These are phyloP conservation scores for Phataginus tricuspis DNA, from an alignment of 2,797 vertebrate species.

Conservation along the genomic window DNA sequence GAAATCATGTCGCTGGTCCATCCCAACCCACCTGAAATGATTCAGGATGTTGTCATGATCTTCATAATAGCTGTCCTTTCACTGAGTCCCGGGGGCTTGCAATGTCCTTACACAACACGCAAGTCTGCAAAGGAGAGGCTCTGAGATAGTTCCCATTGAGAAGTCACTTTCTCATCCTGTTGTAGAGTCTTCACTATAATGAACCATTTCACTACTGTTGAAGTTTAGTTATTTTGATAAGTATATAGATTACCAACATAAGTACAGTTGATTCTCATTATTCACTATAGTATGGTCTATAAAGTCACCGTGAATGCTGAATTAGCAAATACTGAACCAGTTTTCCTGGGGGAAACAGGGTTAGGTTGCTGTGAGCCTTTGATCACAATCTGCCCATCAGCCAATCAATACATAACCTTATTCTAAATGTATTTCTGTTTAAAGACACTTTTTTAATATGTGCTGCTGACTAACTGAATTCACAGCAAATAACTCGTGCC, in stretches of 20 bases:
- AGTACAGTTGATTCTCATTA: not conserved
- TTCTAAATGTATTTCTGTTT: not conserved
- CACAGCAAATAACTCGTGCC: not conserved
- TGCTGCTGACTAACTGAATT: not conserved
- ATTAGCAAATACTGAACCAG: not conserved
- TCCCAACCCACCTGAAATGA: not conserved
- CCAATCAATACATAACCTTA: not conserved
- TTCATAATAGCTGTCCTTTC: not conserved
- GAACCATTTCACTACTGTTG: not conserved
- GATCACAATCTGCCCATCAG: not conserved
- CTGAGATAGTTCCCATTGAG: rapidly evolving
- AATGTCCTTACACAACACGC: not conserved
- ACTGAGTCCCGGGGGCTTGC: not conserved
- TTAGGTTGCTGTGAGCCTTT: not conserved
- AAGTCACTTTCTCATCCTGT: not conserved
- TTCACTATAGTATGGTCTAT: not conserved
- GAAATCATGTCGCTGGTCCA: not conserved
- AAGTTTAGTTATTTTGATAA: not conserved
- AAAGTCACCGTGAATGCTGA: not conserved
- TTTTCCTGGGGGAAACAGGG: not conserved
- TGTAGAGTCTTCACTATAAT: not conserved
- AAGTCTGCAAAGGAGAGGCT: not conserved
- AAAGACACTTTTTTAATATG: not conserved
- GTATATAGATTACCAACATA: not conserved
- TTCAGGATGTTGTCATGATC: not conserved